Percentiles rank a stretch among this genome's conserved stretches.
These are phyloP conservation scores for Euura saliciscinereae DNA, from an alignment of 1,140 invertebrate species.

Conservation along the genomic window DNA sequence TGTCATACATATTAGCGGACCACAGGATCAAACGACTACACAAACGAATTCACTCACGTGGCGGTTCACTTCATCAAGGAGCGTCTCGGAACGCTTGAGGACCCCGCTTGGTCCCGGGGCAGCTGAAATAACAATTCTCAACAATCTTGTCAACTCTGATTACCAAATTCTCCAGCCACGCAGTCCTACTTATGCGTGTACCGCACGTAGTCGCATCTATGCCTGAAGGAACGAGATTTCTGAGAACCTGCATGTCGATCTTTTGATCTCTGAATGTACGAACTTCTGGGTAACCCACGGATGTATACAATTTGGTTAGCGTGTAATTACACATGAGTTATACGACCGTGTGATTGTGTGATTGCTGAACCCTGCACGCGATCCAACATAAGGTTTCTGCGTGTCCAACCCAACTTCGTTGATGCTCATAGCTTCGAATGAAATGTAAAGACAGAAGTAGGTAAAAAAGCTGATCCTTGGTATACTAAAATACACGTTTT, in stretches of 20 bases:
- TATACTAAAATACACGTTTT: too few relatives aligned
- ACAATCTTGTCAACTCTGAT: conserved; percentile 1
- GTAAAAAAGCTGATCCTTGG: too few relatives aligned
- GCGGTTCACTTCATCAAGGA: background rate
- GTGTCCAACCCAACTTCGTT: background rate
- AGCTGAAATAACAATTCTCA: background rate
- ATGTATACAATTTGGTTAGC: too few relatives aligned
- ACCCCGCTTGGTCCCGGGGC: background rate
- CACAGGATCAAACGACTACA: background rate
- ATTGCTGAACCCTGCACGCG: background rate
- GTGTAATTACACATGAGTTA: background rate
- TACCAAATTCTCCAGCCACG: background rate
- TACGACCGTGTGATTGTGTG: background rate
- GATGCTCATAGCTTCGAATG: background rate
- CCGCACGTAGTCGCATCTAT: too few relatives aligned
- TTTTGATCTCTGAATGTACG: too few relatives aligned
- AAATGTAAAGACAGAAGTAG: too few relatives aligned
- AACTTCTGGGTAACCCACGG: too few relatives aligned
- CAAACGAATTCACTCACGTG: background rate
- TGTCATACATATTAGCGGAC: too few relatives aligned
- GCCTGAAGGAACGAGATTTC: too few relatives aligned
- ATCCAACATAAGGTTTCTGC: background rate
- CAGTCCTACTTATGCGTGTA: too few relatives aligned
- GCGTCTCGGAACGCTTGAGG: background rate
- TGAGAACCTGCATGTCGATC: too few relatives aligned